Percentiles rank a stretch among this genome's conserved stretches.
These are phyloP conservation scores for Vultur gryphus DNA, from an alignment of 2,797 vertebrate genomes.

Conservation along the genomic window DNA sequence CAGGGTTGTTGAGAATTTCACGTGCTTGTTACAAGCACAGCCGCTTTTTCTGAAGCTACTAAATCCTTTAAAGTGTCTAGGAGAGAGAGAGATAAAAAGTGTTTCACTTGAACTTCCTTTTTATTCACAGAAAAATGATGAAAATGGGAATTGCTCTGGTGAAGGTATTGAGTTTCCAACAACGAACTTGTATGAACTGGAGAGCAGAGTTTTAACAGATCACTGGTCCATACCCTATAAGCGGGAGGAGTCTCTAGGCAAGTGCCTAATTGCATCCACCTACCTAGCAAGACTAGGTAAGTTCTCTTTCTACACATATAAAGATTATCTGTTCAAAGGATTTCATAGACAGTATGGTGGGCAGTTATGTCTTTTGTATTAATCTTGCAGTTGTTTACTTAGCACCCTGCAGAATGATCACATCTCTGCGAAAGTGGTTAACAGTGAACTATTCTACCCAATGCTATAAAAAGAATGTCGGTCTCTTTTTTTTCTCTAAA, in stretches of 20 bases:
- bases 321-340: not conserved
- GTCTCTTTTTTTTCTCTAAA: not conserved
- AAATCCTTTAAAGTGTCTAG: not conserved
- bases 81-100: not conserved
- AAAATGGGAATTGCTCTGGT: constrained; percentile 96
- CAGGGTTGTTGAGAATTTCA: not conserved
- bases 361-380: not conserved
- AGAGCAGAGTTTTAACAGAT: constrained; percentile 96
- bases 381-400: not conserved
- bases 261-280: constrained; percentile 95
- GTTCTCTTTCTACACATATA: not conserved
- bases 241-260: constrained; percentile 95
- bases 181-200: constrained; percentile 96
- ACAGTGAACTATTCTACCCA: not conserved
- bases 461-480: not conserved
- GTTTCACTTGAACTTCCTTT: not conserved
- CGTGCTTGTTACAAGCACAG: not conserved
- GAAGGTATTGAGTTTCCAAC: constrained; percentile 97
- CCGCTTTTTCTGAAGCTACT: not conserved
- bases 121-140: constrained; percentile 88
- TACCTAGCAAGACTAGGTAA: constrained; percentile 93
- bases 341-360: not conserved
- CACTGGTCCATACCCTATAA: constrained; percentile 99
- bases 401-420: not conserved
- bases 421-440: not conserved